Conservation (phyloP, 2,888 invertebrate species). For the Drosophila bunnanda region DNA sequence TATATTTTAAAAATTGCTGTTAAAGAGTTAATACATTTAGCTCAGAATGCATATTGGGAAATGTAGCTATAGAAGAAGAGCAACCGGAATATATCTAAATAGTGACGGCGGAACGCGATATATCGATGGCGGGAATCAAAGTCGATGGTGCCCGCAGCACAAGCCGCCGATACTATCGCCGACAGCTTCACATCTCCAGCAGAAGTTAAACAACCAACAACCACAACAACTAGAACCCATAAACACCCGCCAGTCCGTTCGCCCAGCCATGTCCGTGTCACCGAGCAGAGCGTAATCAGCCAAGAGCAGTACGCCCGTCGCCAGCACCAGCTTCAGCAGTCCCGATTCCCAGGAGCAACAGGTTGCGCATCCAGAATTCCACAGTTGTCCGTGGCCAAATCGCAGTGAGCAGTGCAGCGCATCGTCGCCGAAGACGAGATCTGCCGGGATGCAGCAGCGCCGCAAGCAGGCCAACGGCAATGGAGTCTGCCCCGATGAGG, state of each 20-base stretch:
- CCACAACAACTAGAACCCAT: constrained; percentile 3
- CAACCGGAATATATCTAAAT: neutral
- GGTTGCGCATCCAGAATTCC: constrained; percentile 40
- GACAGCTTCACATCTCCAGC: neutral
- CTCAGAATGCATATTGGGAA: neutral
- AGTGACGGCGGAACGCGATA: neutral
- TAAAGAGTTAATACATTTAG: neutral
- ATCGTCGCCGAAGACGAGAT: constrained; percentile 11
- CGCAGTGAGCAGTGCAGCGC: constrained; percentile 37
- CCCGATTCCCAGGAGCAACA: constrained; percentile 44
- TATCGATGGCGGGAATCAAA: neutral
- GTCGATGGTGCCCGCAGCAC: neutral
- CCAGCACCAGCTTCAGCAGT: constrained; percentile 11
- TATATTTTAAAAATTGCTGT: neutral
- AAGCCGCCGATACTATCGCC: neutral
- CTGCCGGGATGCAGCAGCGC: constrained; percentile 32
- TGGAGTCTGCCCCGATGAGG: constrained; percentile 5
- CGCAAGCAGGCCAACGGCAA: constrained; percentile 26
- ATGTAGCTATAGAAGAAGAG: neutral
- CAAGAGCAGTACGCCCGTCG: constrained; percentile 10
- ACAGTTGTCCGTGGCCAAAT: neutral
- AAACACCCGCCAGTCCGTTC: constrained; percentile 17
- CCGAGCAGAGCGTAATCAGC: constrained; percentile 21
- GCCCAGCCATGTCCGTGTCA: constrained; percentile 27
- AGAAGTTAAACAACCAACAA: constrained; percentile 11